Evolutionary conservation across 2,113 vertebrate genomes (phyloP), one percentile per base, ranked within the genome.

Genomic region (Corythaeola cristata): DNA sequence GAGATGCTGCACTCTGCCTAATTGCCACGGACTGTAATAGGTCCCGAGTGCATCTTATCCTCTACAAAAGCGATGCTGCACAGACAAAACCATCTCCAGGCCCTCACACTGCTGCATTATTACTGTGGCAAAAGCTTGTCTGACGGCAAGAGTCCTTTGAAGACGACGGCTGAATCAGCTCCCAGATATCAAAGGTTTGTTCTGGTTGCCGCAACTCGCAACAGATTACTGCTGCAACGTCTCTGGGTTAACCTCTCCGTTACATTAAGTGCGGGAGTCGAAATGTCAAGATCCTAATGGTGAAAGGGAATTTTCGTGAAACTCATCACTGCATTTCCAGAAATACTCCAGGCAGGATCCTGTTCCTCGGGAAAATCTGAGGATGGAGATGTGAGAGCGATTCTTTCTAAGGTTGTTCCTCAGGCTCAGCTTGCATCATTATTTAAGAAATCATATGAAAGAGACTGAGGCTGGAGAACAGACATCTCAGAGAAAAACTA

Each of bases 1-100:
- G 53, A 85, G 92, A 62, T 79, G 91, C 67, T 73, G 93, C 37
- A n/a, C 63, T 80, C 80, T 72, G 18, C 19, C 55, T 94, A 62
- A 75, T 81, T 95, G 56, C 73, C 58, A 50, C 32, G 39, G 50
- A 58, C 33, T 49, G 6, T 64, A 82, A 82, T 23, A 35, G 52
- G 66, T 45, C 84, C 77, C 91, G 23, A 68, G 84, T n/a, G 84
- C 62, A 20, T 66, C 52, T 53, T 60, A 37, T 58, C 47, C 41
- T 59, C 53, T 30, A 6, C 27, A 62, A 72, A 73, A 90, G 20
- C 0, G 0, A 47, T 72, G 85, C 44, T 73, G 76, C 68, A 33
- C 22, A 30, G 23, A 19, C 37, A 89, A 78, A 72, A 41, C 2
- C 53, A 23, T 22, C 73, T 58, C 58, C 8, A 5, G 72, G 50